Evolutionary conservation across 2,888 invertebrate species (phyloP).

Genomic region (Hyposoter didymator): DNA sequence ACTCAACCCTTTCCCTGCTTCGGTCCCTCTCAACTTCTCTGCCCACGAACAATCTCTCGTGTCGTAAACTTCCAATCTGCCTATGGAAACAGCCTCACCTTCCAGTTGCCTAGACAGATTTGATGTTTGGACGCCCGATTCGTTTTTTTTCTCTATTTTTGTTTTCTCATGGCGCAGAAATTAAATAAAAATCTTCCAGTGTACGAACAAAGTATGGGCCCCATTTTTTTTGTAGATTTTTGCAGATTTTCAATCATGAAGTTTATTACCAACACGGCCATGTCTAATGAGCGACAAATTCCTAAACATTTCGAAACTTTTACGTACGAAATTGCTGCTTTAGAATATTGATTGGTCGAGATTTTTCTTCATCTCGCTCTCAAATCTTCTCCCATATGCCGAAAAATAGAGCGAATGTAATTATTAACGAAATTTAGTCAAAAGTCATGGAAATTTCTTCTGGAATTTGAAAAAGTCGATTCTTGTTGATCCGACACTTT

Average conservation of each 20-base stretch:
- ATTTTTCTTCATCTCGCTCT: background rate
- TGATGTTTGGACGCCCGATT: background rate
- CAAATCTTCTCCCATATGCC: background rate
- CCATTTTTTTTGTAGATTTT: background rate
- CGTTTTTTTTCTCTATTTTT: background rate
- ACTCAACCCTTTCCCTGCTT: constrained; percentile 46
- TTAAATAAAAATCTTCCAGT: background rate
- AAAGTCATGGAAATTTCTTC: background rate
- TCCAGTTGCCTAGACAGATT: background rate
- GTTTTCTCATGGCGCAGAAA: background rate
- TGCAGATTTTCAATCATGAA: background rate
- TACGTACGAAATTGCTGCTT: background rate
- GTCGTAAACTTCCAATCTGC: constrained; percentile 7
- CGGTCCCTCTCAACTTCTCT: background rate
- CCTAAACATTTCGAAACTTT: background rate
- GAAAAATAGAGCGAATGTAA: background rate
- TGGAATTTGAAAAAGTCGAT: background rate
- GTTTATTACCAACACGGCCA: background rate
- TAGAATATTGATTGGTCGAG: background rate
- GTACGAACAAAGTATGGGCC: background rate
- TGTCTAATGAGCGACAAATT: background rate
- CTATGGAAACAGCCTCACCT: constrained; percentile 21
- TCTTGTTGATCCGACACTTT: no score
- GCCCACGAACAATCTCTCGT: constrained; percentile 10
- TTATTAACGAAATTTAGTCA: background rate